Base-by-base conservation (phyloP, 1,140 invertebrate genomes). In the Drosophila tani region DNA sequence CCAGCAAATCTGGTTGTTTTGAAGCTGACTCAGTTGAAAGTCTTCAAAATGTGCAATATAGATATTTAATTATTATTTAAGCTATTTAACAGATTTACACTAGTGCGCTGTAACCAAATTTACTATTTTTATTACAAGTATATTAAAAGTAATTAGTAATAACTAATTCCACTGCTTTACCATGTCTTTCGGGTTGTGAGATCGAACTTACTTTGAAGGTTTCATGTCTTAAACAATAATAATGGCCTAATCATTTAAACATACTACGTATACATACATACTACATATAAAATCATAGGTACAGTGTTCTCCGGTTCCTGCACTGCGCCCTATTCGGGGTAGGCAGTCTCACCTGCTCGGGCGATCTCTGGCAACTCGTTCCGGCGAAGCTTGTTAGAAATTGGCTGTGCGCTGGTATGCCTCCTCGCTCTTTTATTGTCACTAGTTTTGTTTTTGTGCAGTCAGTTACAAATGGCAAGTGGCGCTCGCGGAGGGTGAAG, bases 381-480 rank as follows among this genome's bases (percentile, higher is more conserved):
- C n/a, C 35, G n/a, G 43, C 19, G 27, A 29, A 32, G 50, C 70
- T 83, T 66, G 81, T 83, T 81, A 73, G 65, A 46, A 75, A 76
- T 74, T 66, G 68, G 50, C 67, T 58, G 19, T 19, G 41, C 19
- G 45, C 60, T 19, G 15, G 8, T 27, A 40, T 68, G 45, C 53
- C 35, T 51, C 32, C 63, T 60, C 65, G 38, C 49, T 60, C 19
- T 64, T 71, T 81, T 70, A 74, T 85, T 79, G 65, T 79, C 78
- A 67, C 58, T 51, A 41, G 64, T 75, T 71, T 86, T 85, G 75
- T 85, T 81, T 74, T 81, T 85, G 82, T 85, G 82, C 74, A 84
- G 81, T 64, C 81, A 71, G 62, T 74, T 74, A 57, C 59, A 78
- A 79, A 79, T 77, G 56, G 63, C 75, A 77, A 77, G 65, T 59